Evolutionary conservation across 2,888 invertebrate genomes (phyloP), one percentile per base, ranked within the genome.

Genomic region (Acheta domesticus): DNA sequence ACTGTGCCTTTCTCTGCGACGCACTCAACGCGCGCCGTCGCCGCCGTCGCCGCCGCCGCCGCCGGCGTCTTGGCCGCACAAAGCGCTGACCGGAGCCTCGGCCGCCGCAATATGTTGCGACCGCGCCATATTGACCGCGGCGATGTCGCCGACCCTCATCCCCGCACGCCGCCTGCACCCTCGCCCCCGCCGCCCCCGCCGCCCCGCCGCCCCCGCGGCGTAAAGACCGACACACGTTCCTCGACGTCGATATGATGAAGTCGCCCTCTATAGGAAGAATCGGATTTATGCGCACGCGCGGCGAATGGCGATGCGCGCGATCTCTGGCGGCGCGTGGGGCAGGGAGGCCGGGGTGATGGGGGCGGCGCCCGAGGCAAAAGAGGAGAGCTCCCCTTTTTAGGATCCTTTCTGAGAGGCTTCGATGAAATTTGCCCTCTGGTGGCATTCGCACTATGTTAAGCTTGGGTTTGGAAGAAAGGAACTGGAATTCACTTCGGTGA

Each of bases 91-190:
- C 62, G 62, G 62, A 62, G 14, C n/a, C 62, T n/a, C 62, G 62
- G 62, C 62, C 62, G 62, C 62, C 62, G 62, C 62, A 62, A 62
- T 62, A 62, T 62, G 62, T 62, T 62, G 62, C 62, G 62, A n/a
- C 16, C n/a, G 62, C 62, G 62, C 62, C 62, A 62, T 62, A 62
- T 62, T 62, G 62, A 62, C 62, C 62, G 62, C 62, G 62, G 62
- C 14, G 62, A 62, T 62, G 62, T 62, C 62, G 62, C n/a, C 62
- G 36, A 5, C 62, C 62, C 16, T 62, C 62, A 14, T 3, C 62
- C 62, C 62, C 62, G 14, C 36, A 2, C 14, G 62, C 11, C 62
- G 5, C 23, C 62, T 19, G 3, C 62, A 62, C 62, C 62, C 62
- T 62, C 19, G 62, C 12, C 62, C 62, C 5, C 62, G n/a, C 8